phyloP scores from a whole-genome alignment of 1,140 invertebrate genomes.

The Oryzaephilus surinamensis region DNA sequence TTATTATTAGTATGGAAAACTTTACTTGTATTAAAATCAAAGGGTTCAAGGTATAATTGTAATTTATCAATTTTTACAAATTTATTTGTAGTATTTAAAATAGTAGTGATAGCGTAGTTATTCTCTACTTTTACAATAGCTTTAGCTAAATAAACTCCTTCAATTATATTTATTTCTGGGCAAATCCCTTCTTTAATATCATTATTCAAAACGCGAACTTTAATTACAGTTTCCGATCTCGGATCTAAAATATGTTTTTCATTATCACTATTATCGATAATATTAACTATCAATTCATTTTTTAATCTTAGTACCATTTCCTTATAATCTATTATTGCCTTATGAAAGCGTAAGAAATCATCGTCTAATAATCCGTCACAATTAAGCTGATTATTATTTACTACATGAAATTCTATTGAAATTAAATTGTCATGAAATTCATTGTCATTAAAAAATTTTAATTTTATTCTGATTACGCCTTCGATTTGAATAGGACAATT shows the following conservation, averaged over 20 bases:
- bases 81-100: slow-evolving; percentile 6
- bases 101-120: slow-evolving; percentile 7
- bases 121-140: slow-evolving; percentile 4
- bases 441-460: too few species aligned
- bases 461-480: too few species aligned
- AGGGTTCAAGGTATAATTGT: background rate
- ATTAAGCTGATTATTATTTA: slow-evolving; percentile 7
- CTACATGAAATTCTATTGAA: slow-evolving; percentile 16
- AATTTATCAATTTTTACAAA: background rate
- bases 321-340: slow-evolving; percentile 7
- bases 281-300: too few species aligned
- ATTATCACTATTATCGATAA: too few species aligned
- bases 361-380: slow-evolving; percentile 15
- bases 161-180: slow-evolving; percentile 5
- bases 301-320: too few species aligned
- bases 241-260: too few species aligned
- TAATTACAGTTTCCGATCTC: slow-evolving; percentile 13
- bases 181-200: slow-evolving; percentile 15
- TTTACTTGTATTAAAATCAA: background rate
- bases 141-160: slow-evolving; percentile 12
- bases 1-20: background rate
- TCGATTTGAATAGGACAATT: too few species aligned
- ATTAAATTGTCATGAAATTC: too few species aligned
- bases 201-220: slow-evolving; percentile 13
- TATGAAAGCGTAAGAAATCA: slow-evolving; percentile 9